Base-by-base conservation (phyloP, 2,888 invertebrate species). In the Harpalus rufipes region DNA sequence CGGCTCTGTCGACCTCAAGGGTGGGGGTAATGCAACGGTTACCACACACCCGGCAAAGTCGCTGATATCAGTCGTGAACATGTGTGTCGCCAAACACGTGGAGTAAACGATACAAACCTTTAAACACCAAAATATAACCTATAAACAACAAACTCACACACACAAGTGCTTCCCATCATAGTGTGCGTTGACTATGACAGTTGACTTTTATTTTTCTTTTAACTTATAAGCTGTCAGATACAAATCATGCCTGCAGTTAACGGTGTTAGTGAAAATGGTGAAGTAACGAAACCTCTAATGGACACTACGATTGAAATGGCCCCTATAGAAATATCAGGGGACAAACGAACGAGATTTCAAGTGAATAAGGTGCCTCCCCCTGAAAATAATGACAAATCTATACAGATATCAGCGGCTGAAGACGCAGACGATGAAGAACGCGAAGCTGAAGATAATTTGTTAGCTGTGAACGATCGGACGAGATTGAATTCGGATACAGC, bases 301-400 rank as follows among this genome's bases (percentile, higher is more conserved):
- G 81, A 85, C 58, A 85, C 74, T 18, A 86, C 79, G 12, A 85
- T 89, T 25, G 90, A 90, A 86, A 85, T 90, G 87, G 89, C 89
- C 78, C 86, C 85, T 21, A 81, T 89, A 4, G 86, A 87, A 16
- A 86, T 86, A 7, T 79, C 86, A n/a, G 81, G 63, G 10, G 87
- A 87, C 12, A 92, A 92, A 86, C 89, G 92, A 81, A 93, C 93
- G 63, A 90, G 94, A 63, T 94, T 94, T 87, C 93, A 93, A 90
- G 94, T 94, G 85, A 94, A 94, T 88, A 91, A 93, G 41, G 94
- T 94, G 21, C 92, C 93, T 85, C 91, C 90, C 65, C 89, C 90
- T 12, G 90, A 91, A 8, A 91, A 90, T 83, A 85, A 78, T 21
- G 86, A 87, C 61, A 86, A 86, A 61, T 83, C 86, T 16, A 84